phyloP scores from a whole-genome alignment of 92 coral and sea anemone species.

The Phenganax marumi region DNA sequence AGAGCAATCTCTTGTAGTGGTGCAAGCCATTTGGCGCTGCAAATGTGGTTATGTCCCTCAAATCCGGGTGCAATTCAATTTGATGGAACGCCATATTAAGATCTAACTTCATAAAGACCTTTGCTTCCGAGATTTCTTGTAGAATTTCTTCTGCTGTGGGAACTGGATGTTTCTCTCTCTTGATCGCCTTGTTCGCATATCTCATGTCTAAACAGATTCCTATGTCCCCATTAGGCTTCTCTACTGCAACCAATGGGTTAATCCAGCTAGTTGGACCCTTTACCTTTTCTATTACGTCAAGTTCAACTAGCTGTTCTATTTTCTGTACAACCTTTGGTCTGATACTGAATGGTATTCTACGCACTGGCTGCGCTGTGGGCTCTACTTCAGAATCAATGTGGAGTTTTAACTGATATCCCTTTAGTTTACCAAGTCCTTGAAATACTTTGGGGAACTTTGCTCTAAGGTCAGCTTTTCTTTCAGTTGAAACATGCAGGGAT shows the following conservation, averaged over 20 bases:
- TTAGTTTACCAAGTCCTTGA: slow-evolving; percentile 46
- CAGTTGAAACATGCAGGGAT: not conserved
- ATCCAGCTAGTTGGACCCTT: slow-evolving; percentile 50
- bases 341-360: not conserved
- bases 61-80: slow-evolving; percentile 59
- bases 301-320: slow-evolving; percentile 7
- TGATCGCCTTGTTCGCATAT: slow-evolving; percentile 23
- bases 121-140: slow-evolving; percentile 21
- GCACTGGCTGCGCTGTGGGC: not conserved
- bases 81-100: slow-evolving; percentile 64
- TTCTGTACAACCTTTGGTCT: not conserved
- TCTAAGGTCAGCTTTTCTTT: slow-evolving; percentile 52
- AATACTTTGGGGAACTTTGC: slow-evolving; percentile 51
- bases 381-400: slow-evolving; percentile 1
- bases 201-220: slow-evolving; percentile 42
- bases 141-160: slow-evolving; percentile 43
- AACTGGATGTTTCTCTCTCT: slow-evolving; percentile 35
- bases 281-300: slow-evolving; percentile 28
- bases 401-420: slow-evolving; percentile 35
- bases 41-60: slow-evolving; percentile 67
- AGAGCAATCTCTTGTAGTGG: slow-evolving; percentile 16
- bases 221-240: slow-evolving; percentile 37
- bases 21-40: slow-evolving; percentile 55
- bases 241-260: slow-evolving; percentile 36
- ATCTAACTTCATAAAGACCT: slow-evolving; percentile 13